Evolutionary conservation across 2,797 vertebrate species (phyloP).

Genomic region (Dallia pectoralis): DNA sequence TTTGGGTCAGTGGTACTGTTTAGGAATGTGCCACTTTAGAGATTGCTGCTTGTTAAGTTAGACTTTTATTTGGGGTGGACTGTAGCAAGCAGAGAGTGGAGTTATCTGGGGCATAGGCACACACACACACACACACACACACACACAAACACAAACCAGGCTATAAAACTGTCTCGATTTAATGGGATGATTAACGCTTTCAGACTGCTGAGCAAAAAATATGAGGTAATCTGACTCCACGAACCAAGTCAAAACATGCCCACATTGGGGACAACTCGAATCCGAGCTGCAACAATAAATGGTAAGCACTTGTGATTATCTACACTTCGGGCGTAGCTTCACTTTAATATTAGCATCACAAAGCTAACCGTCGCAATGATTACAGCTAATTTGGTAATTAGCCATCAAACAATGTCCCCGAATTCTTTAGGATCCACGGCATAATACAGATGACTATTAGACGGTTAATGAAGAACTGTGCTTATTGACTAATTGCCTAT

Average conservation of each 20-base stretch:
- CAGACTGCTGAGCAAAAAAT: constrained; percentile 64
- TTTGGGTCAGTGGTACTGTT: neutral
- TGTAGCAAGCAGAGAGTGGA: neutral
- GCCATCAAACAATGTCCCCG: neutral
- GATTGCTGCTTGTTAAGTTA: constrained; percentile 2
- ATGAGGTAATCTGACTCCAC: constrained; percentile 66
- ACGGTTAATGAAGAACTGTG: neutral
- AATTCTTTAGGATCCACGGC: neutral
- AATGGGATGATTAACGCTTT: constrained; percentile 68
- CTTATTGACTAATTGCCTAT: neutral
- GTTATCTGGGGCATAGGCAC: constrained; percentile 50
- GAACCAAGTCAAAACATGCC: constrained; percentile 62
- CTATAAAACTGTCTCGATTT: constrained; percentile 70
- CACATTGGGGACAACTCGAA: constrained; percentile 43
- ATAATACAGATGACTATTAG: neutral
- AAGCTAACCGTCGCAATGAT: neutral
- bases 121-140: constrained; percentile 44
- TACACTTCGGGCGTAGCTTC: neutral
- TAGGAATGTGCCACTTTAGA: neutral
- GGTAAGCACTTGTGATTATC: constrained; percentile 18
- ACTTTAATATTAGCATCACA: constrained; percentile 7
- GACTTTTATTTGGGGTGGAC: neutral
- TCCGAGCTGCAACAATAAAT: constrained; percentile 30
- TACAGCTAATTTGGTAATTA: neutral
- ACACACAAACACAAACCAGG: constrained; percentile 54